Evolutionary conservation across 1,140 invertebrate species (phyloP).

Genomic region (Subanguina moxae): DNA sequence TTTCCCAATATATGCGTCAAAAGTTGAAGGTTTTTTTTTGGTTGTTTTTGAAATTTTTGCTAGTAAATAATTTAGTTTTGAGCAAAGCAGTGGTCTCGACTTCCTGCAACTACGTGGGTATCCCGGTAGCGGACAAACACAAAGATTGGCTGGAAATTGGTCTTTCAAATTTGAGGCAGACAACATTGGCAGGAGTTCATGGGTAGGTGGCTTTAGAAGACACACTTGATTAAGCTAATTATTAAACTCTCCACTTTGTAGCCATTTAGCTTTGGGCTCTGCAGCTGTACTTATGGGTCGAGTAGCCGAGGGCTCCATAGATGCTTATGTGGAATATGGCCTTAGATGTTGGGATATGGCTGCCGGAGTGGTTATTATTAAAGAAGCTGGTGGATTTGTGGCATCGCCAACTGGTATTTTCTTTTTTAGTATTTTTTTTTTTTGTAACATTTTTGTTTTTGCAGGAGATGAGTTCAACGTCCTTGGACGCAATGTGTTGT

Average conservation of each 20-base stretch:
- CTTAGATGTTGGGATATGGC: slow-evolving; percentile 56
- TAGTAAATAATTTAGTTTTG: slow-evolving; percentile 37
- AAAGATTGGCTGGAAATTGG: slow-evolving; percentile 50
- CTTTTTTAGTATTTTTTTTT: not conserved
- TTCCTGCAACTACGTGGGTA: slow-evolving; percentile 47
- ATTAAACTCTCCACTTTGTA: slow-evolving; percentile 57
- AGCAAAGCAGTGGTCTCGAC: slow-evolving; percentile 48
- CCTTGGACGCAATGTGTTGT: slow-evolving; percentile 55
- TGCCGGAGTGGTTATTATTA: slow-evolving; percentile 69
- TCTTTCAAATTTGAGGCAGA: slow-evolving; percentile 34
- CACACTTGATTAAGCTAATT: slow-evolving; percentile 6
- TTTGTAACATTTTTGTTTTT: not conserved
- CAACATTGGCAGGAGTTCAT: slow-evolving; percentile 48
- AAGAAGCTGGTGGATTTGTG: slow-evolving; percentile 85
- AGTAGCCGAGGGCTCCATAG: slow-evolving; percentile 79
- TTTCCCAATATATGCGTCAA: slow-evolving; percentile 57
- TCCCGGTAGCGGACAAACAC: slow-evolving; percentile 45
- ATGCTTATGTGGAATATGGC: slow-evolving; percentile 84
- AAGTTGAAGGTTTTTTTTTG: slow-evolving; percentile 55
- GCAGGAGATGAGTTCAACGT: slow-evolving; percentile 47
- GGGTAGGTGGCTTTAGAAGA: slow-evolving; percentile 40
- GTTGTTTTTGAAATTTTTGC: slow-evolving; percentile 5
- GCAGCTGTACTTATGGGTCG: slow-evolving; percentile 86
- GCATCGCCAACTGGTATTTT: slow-evolving; percentile 67
- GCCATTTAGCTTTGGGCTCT: slow-evolving; percentile 76